A percentile compares a stretch with the other conserved stretches of the same genome.
Evolutionary conservation across 2,113 vertebrate species (phyloP).

Genomic region (Tetrao urogallus): DNA sequence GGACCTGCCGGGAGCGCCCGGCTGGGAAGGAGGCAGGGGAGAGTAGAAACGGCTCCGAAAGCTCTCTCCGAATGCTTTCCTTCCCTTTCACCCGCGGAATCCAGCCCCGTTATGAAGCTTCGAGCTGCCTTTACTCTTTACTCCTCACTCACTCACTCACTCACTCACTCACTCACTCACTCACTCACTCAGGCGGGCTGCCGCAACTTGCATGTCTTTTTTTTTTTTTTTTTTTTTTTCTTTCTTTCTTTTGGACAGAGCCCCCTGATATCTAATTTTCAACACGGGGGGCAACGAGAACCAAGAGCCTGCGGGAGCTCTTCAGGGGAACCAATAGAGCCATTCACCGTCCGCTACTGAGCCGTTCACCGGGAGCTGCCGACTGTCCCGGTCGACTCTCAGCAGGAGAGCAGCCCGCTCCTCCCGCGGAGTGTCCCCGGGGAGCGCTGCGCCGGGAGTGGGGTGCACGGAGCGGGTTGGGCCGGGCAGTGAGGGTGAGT

Average conservation of each 20-base stretch:
- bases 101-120: background rate
- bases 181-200: background rate
- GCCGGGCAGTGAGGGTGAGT: background rate
- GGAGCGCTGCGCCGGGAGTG: background rate
- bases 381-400: background rate
- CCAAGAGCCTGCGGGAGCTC: background rate
- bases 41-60: background rate
- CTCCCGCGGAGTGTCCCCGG: background rate
- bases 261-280: background rate
- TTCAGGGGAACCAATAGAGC: background rate
- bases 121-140: conserved; percentile 23
- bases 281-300: background rate
- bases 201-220: background rate
- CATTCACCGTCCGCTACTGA: background rate
- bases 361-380: background rate
- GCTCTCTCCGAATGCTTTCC: background rate
- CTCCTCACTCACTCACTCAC: background rate
- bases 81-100: background rate
- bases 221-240: too few species aligned
- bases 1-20: background rate
- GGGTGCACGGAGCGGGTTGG: background rate
- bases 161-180: too few species aligned
- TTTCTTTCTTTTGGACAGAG: background rate
- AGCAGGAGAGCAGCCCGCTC: background rate
- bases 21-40: background rate